Percentiles rank a stretch among this genome's conserved stretches.
Evolutionary conservation across 2,113 vertebrate species (phyloP).

Genomic region (Nothobranchius furzeri): DNA sequence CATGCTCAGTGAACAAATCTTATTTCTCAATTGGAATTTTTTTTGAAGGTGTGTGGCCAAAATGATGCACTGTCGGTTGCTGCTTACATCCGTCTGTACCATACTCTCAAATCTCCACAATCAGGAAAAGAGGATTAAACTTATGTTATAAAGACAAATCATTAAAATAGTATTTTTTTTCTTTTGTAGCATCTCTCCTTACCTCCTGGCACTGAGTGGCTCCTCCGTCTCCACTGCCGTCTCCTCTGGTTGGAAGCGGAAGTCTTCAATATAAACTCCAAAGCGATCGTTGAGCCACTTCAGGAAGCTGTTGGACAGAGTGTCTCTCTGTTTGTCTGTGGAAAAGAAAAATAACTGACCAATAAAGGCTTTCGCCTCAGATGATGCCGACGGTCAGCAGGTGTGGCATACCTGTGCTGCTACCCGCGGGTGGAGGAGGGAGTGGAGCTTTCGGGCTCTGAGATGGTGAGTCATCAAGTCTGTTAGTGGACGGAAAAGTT

Average conservation of each 20-base stretch:
- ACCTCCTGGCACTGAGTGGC: conserved; percentile 95
- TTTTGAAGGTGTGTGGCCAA: no score
- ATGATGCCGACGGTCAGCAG: background rate
- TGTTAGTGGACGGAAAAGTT: conserved; percentile 46
- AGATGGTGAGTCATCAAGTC: conserved; percentile 84
- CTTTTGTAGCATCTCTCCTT: conserved; percentile 3
- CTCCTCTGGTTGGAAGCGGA: conserved; percentile 93
- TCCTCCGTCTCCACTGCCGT: conserved; percentile 90
- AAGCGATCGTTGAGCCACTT: conserved; percentile 88
- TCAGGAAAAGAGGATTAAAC: no score
- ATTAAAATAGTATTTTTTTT: no score
- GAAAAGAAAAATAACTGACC: background rate
- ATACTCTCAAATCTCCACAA: no score
- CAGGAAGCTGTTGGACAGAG: conserved; percentile 79
- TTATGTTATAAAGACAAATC: no score
- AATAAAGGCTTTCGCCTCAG: no score
- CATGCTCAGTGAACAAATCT: no score
- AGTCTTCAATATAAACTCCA: conserved; percentile 91
- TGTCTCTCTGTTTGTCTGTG: conserved; percentile 84
- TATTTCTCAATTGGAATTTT: no score
- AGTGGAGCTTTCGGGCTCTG: conserved; percentile 79
- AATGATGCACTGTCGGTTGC: no score
- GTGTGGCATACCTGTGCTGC: conserved; percentile 81
- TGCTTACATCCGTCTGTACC: no score
- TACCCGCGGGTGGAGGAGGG: conserved; percentile 52